Base-by-base conservation (phyloP, 2,888 invertebrate species). In the Ormyrus rosae region DNA sequence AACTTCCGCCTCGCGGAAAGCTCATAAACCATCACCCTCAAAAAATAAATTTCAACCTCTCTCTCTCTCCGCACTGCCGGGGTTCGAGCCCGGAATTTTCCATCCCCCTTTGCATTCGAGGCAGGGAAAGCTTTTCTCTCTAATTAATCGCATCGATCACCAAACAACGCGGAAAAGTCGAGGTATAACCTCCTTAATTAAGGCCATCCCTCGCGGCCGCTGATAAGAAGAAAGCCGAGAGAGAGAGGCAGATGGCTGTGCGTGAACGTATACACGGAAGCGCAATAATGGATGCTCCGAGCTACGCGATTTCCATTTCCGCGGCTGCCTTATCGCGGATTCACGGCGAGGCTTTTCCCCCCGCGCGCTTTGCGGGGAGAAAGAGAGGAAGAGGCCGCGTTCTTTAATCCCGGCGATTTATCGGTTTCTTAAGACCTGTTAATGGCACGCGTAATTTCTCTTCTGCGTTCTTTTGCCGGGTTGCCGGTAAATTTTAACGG, bases 101-200 rank as follows among this genome's bases (percentile, higher is more conserved):
- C 53, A 6, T 50, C 34, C 53, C 46, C 48, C 13, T 11, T 13
- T 45, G 8, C 71, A 13, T 11, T 34, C 34, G 4, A 34, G 34
- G 34, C 34, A 34, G 34, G 3, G 4, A 34, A 34, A 34, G 34
- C 34, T 34, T 34, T 34, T 34, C 34, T 4, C 8, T 68, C 48
- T 71, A 78, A 78, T 78, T 78, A 78, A 78, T 78, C 65, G 78
- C 19, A n/a, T 19, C 64, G 77, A 67, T 67, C 74, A 67, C 56
- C 60, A 74, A 74, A 34, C 34, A 34, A 34, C 34, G 45, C 67
- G 48, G 64, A 77, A 77, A 70, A 64, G 56, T 64, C 34, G 63
- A 73, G 78, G 61, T 73, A 78, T 63, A 68, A 63, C 68, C 48
- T 5, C 63, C 69, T 79, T 79, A 74, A 79, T 79, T 74, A 79